Evolutionary conservation across 2,888 invertebrate species (phyloP), one percentile per base, ranked within the genome.

Genomic region (Malthinus seriepunctatus): DNA sequence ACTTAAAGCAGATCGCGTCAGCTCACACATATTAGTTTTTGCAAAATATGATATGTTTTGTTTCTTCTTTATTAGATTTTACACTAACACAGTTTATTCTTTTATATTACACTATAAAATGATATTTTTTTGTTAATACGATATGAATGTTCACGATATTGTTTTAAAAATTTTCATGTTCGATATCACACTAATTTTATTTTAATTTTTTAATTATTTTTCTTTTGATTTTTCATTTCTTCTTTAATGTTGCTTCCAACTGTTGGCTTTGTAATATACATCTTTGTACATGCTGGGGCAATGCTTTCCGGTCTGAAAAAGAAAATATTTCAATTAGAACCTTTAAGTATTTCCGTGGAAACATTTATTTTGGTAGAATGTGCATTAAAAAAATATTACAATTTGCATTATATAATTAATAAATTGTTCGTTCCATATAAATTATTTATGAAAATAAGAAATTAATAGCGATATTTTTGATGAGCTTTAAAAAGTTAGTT

Each of bases 281-380:
- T 93, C 92, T 79, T 89, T 89, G 82, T 93, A 89, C 94, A 94
- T 94, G 73, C 91, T 93, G 56, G 93, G 93, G 79, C 93, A 93
- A 76, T 91, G 90, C 79, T 92, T 91, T 63, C 88, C 88, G 67
- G 85, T 87, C 83, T 88, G 84, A 78, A 84, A 71, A 81, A 81
- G 69, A 71, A 69, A 68, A 66, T 63, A 23, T n/a, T n/a, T n/a
- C n/a, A n/a, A n/a, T n/a, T n/a, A n/a, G n/a, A n/a, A n/a, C n/a
- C n/a, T n/a, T n/a, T n/a, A n/a, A n/a, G n/a, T n/a, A n/a, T n/a
- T n/a, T n/a, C n/a, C n/a, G n/a, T n/a, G n/a, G n/a, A n/a, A n/a
- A n/a, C n/a, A n/a, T n/a, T n/a, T n/a, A n/a, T n/a, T n/a, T n/a
- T n/a, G n/a, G n/a, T n/a, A n/a, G n/a, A n/a, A n/a, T n/a, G n/a